phyloP scores from a whole-genome alignment of 2,113 vertebrate genomes.

The Zeus faber region DNA sequence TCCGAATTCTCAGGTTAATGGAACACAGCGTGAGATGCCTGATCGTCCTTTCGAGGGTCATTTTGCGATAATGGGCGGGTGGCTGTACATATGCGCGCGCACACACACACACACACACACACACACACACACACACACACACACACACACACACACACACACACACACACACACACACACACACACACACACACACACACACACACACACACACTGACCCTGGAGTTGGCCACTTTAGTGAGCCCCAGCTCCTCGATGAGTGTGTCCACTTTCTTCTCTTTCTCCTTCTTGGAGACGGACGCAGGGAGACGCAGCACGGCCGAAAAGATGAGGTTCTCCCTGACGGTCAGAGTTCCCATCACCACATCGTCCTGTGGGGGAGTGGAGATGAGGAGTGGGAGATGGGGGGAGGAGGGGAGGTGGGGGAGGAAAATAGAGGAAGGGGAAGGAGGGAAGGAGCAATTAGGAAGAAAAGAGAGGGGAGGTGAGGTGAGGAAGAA shows the following conservation, averaged over 20 bases:
- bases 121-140: not conserved
- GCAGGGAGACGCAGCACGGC: constrained; percentile 87
- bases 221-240: constrained; percentile 86
- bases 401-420: not conserved
- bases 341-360: constrained; percentile 92
- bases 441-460: not conserved
- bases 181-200: not conserved
- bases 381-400: not conserved
- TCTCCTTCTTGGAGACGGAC: constrained; percentile 72
- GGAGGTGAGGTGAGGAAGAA: not conserved
- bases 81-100: not conserved
- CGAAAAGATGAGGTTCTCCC: constrained; percentile 92
- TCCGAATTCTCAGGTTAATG: no score
- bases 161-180: not conserved
- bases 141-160: not conserved
- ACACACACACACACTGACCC: constrained; percentile 61
- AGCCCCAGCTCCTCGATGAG: constrained; percentile 87
- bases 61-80: no score
- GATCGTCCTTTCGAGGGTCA: no score
- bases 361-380: constrained; percentile 86
- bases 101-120: not conserved
- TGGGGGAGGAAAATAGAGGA: not conserved
- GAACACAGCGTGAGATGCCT: no score
- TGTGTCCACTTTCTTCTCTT: constrained; percentile 74
- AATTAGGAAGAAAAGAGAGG: not conserved